These are phyloP conservation scores for Silurus aristotelis DNA, from an alignment of 2,797 vertebrate genomes.

Conservation along the genomic window DNA sequence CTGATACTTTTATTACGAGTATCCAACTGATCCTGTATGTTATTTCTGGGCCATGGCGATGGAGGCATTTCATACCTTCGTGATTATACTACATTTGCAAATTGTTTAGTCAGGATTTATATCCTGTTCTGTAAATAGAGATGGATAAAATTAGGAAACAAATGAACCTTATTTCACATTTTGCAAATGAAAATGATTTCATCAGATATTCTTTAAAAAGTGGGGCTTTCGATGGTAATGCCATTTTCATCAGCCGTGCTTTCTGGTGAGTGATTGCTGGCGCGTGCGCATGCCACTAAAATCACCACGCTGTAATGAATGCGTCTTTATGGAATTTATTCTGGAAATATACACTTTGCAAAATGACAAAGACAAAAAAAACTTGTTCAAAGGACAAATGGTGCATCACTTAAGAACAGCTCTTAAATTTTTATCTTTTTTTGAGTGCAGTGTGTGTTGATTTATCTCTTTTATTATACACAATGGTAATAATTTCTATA, in stretches of 20 bases:
- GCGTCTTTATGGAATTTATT: slow-evolving; percentile 33
- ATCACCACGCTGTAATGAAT: slow-evolving; percentile 36
- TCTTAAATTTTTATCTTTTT: not conserved
- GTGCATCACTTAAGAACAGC: slow-evolving; percentile 1
- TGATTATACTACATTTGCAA: slow-evolving; percentile 60
- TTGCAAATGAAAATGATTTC: slow-evolving; percentile 45
- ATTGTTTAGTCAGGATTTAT: slow-evolving; percentile 35
- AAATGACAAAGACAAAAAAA: slow-evolving; percentile 36
- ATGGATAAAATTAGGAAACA: slow-evolving; percentile 16
- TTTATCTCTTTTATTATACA: not conserved
- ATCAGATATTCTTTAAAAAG: slow-evolving; percentile 38
- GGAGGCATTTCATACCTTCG: slow-evolving; percentile 36
- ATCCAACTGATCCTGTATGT: slow-evolving; percentile 39
- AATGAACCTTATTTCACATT: slow-evolving; percentile 29
- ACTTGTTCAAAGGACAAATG: slow-evolving; percentile 18
- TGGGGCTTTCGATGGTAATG: slow-evolving; percentile 47
- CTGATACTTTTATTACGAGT: slow-evolving; percentile 26
- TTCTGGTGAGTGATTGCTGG: slow-evolving; percentile 22
- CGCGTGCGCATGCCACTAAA: slow-evolving; percentile 28
- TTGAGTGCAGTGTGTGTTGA: not conserved
- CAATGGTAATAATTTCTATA: not conserved
- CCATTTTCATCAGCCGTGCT: slow-evolving; percentile 47
- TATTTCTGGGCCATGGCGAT: slow-evolving; percentile 18
- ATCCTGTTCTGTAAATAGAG: slow-evolving; percentile 35
- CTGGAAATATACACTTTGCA: slow-evolving; percentile 36